These are phyloP conservation scores for Anser cygnoides DNA, from an alignment of 2,113 vertebrate species.

Conservation along the genomic window DNA sequence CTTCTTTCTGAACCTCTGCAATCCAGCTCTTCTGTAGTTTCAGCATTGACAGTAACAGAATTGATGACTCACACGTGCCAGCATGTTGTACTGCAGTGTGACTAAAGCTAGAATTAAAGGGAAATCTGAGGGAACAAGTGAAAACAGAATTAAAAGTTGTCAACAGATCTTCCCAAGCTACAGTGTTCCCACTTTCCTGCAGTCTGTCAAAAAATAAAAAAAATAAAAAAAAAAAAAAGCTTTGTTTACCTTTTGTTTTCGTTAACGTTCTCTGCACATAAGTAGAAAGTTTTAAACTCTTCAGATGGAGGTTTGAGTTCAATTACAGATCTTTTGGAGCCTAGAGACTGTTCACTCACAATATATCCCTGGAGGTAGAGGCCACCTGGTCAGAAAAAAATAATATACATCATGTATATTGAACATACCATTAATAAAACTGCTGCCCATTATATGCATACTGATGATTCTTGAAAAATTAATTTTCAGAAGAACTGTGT, in stretches of 20 bases:
- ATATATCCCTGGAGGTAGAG: constrained; percentile 90
- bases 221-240: neutral
- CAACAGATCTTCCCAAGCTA: neutral
- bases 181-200: neutral
- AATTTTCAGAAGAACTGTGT: neutral
- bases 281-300: constrained; percentile 90
- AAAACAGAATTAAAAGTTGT: neutral
- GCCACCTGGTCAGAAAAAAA: constrained; percentile 77
- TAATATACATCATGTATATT: neutral
- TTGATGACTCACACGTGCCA: neutral
- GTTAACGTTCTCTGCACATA: constrained; percentile 86
- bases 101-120: neutral
- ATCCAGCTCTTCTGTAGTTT: neutral
- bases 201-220: neutral
- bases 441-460: neutral
- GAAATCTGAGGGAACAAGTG: neutral
- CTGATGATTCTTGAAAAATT: neutral
- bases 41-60: neutral
- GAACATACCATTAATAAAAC: neutral
- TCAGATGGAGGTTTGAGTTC: constrained; percentile 89
- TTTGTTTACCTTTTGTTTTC: constrained; percentile 87
- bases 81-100: neutral
- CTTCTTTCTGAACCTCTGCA: neutral
- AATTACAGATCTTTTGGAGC: constrained; percentile 85
- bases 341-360: constrained; percentile 84